phyloP scores from a whole-genome alignment of 35 echinoderm and acorn worm species.

The Acanthaster planci region DNA sequence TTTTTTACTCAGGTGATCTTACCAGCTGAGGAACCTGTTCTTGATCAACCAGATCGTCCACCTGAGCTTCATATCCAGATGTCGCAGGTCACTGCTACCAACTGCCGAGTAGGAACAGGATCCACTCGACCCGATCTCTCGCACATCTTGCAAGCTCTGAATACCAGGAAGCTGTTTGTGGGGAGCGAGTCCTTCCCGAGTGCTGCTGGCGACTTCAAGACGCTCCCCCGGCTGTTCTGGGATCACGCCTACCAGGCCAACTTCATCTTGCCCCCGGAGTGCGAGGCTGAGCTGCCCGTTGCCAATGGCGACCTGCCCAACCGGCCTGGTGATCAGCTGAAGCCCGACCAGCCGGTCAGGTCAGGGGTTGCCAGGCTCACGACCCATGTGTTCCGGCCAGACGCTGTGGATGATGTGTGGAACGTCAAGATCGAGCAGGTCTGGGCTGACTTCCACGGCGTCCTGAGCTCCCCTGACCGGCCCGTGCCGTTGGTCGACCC shows the following conservation, averaged over 20 bases:
- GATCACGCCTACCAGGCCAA: constrained; percentile 79
- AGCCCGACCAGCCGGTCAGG: not conserved
- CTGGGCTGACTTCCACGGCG: constrained; percentile 84
- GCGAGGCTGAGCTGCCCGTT: not conserved
- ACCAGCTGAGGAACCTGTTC: constrained; percentile 55
- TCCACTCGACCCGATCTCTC: constrained; percentile 80
- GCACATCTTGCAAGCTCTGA: constrained; percentile 72
- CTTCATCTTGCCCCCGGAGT: constrained; percentile 67
- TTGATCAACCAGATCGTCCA: constrained; percentile 85
- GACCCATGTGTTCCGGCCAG: constrained; percentile 77
- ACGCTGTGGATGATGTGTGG: constrained; percentile 85
- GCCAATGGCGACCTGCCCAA: constrained; percentile 14
- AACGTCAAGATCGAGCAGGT: constrained; percentile 89
- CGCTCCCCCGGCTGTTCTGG: constrained; percentile 77
- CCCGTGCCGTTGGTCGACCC: constrained; percentile 83
- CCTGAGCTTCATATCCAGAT: constrained; percentile 78
- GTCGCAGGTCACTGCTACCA: constrained; percentile 84
- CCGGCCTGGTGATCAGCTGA: not conserved
- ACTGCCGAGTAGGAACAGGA: constrained; percentile 83
- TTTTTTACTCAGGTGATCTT: constrained; percentile 66
- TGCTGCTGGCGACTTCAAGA: constrained; percentile 35
- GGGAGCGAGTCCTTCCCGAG: constrained; percentile 64
- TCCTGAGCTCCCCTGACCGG: constrained; percentile 63
- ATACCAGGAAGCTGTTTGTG: constrained; percentile 56
- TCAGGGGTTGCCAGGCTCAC: constrained; percentile 32